A percentile compares a stretch with the other conserved stretches of the same genome.
These are phyloP conservation scores for Eriocheir sinensis DNA, from an alignment of 1,140 invertebrate species.

Conservation along the genomic window DNA sequence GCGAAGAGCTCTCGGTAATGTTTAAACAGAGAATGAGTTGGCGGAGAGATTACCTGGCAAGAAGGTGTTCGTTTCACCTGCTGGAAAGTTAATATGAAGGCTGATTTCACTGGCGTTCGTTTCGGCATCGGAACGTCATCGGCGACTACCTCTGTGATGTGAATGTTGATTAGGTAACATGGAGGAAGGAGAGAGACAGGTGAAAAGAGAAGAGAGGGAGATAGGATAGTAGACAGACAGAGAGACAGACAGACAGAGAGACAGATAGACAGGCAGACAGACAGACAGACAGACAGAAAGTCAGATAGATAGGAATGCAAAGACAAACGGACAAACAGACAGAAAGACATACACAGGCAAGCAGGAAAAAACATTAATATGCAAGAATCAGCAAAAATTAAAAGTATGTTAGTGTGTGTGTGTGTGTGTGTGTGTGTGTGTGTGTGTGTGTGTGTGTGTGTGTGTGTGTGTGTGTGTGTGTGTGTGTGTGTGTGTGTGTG, in stretches of 20 bases:
- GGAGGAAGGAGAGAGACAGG: background rate
- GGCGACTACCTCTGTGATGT: background rate
- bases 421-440: background rate
- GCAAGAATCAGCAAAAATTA: too few species aligned
- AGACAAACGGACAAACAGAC: background rate
- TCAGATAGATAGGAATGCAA: too few species aligned
- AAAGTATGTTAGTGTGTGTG: background rate
- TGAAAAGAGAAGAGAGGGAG: too few species aligned
- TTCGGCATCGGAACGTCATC: too few species aligned
- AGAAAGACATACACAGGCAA: background rate
- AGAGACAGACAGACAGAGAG: too few species aligned
- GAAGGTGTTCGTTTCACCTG: background rate
- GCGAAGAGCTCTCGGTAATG: background rate
- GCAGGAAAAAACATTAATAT: too few species aligned
- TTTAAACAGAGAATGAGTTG: background rate
- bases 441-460: constrained; percentile 4
- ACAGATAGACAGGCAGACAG: too few species aligned
- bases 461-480: constrained; percentile 14
- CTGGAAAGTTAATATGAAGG: too few species aligned
- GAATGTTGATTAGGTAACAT: background rate
- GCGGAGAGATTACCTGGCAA: background rate
- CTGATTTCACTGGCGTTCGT: background rate
- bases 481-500: constrained; percentile 19
- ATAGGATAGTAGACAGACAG: too few species aligned
- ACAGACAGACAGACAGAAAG: too few species aligned